These are phyloP conservation scores for Eleginops maclovinus DNA, from an alignment of 2,113 vertebrate genomes.

Conservation along the genomic window DNA sequence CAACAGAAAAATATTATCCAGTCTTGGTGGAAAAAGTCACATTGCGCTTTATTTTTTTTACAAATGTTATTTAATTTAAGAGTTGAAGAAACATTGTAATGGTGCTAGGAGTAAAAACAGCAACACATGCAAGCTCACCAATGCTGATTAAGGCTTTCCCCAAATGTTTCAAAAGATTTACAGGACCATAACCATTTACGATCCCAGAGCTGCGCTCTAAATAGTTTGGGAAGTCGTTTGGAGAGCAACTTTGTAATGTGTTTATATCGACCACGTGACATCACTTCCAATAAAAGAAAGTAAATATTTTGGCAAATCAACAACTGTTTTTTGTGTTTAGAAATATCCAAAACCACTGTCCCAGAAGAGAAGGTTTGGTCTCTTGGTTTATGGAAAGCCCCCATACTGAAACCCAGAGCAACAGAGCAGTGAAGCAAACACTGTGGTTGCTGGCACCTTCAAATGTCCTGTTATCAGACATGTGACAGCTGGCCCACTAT, in stretches of 20 bases:
- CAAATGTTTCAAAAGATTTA: slow-evolving; percentile 1
- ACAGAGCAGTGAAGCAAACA: slow-evolving; percentile 50
- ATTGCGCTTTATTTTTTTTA: slow-evolving; percentile 29
- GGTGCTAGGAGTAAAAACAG: not conserved
- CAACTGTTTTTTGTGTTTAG: slow-evolving; percentile 13
- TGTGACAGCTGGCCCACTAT: slow-evolving; percentile 64
- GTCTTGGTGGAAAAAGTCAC: slow-evolving; percentile 31
- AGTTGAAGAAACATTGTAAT: too few species aligned
- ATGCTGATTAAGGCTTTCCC: slow-evolving; percentile 11
- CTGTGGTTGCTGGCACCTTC: slow-evolving; percentile 54
- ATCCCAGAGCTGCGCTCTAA: not conserved
- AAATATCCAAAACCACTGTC: slow-evolving; percentile 39
- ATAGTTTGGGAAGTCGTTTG: slow-evolving; percentile 1
- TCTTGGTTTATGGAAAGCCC: slow-evolving; percentile 45
- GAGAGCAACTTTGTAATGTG: slow-evolving; percentile 6
- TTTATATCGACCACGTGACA: slow-evolving; percentile 32
- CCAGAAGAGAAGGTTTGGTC: slow-evolving; percentile 23
- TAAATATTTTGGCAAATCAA: slow-evolving; percentile 22
- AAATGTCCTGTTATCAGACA: slow-evolving; percentile 60
- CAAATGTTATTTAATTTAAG: slow-evolving; percentile 6
- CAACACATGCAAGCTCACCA: slow-evolving; percentile 11
- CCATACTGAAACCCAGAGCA: slow-evolving; percentile 41
- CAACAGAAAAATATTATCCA: not conserved
- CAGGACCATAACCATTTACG: slow-evolving; percentile 8
- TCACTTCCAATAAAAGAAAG: slow-evolving; percentile 21